Base-by-base conservation (phyloP, 53 echinoderm and acorn worm species). In the Holothuria scabra region DNA sequence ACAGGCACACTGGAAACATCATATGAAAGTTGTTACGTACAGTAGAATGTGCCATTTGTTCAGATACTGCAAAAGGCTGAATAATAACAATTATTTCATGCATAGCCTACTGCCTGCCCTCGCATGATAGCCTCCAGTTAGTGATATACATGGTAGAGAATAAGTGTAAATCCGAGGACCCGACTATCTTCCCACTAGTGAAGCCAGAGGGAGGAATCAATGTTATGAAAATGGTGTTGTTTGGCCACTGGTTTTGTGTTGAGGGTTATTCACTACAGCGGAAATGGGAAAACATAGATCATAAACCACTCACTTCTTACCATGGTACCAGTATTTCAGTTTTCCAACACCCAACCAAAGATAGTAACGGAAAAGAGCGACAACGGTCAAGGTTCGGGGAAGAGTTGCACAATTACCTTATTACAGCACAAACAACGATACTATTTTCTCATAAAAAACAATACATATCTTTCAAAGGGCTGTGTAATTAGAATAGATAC, bases 321-420 rank as follows among this genome's bases (percentile, higher is more conserved):
- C 91, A 91, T 78, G 87, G 91, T 3, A 91, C 91, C 8, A 60
- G 83, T 9, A 82, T 87, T 26, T 87, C 87, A 24, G 23, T 84
- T 3, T 83, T 32, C 24, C 89, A 89, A 29, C 80, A 86, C 56
- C 84, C 89, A 57, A 48, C 60, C 60, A 20, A 32, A 49, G 56
- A 52, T 7, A 11, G 80, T 46, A n/a, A 63, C 18, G 87, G 82
- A 66, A 49, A 67, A 31, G 26, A 87, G 20, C 81, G 44, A 31
- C 34, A 22, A 34, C 66, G 12, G 11, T 29, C 62, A 18, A 20
- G 20, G 8, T 31, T 80, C 11, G 49, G 31, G 46, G 31, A 67
- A 46, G 49, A 55, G 67, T 66, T 38, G 44, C 76, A n/a, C 35
- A 80, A 66, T 67, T 80, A 1, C 79, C 79, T 20, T 52, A 79